phyloP scores from a whole-genome alignment of 2,888 invertebrate genomes.

The Parelbella ahira region DNA sequence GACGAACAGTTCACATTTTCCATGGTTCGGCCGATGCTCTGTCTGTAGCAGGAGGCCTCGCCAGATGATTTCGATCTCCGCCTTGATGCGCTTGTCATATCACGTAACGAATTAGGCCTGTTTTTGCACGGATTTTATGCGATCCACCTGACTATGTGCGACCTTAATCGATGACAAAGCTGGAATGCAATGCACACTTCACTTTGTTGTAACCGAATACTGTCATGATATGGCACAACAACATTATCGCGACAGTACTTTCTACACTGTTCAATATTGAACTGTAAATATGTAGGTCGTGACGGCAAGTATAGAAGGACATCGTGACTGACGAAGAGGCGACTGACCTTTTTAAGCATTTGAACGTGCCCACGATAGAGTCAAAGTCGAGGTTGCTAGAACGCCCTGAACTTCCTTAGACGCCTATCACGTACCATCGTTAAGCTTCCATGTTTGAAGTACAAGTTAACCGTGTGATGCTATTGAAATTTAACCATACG shows the following conservation, averaged over 20 bases:
- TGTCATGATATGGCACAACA: conserved; percentile 8
- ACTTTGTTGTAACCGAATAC: too few species aligned
- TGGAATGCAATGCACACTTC: too few species aligned
- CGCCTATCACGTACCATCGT: conserved; percentile 10
- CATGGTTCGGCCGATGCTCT: conserved; percentile 43
- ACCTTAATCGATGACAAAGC: conserved; percentile 52
- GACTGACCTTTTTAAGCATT: conserved; percentile 62
- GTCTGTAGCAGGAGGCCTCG: conserved; percentile 43
- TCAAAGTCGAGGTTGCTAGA: conserved; percentile 46
- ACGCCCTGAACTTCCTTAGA: conserved; percentile 1
- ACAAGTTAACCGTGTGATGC: too few species aligned
- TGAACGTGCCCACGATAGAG: conserved; percentile 51
- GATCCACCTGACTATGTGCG: conserved; percentile 26
- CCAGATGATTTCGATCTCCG: conserved; percentile 38
- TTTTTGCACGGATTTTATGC: conserved; percentile 30
- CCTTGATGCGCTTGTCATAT: conserved; percentile 44
- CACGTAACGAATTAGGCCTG: conserved; percentile 40
- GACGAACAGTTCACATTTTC: conserved; percentile 52
- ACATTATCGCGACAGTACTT: conserved; percentile 24
- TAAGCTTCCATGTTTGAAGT: too few species aligned
- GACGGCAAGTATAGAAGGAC: conserved; percentile 60
- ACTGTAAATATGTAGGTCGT: conserved; percentile 75
- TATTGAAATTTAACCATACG: conserved; percentile 7
- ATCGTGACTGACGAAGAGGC: conserved; percentile 63
- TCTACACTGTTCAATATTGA: conserved; percentile 50